Base-by-base conservation (phyloP, 2,113 vertebrate genomes). In the Onychostruthus taczanowskii region DNA sequence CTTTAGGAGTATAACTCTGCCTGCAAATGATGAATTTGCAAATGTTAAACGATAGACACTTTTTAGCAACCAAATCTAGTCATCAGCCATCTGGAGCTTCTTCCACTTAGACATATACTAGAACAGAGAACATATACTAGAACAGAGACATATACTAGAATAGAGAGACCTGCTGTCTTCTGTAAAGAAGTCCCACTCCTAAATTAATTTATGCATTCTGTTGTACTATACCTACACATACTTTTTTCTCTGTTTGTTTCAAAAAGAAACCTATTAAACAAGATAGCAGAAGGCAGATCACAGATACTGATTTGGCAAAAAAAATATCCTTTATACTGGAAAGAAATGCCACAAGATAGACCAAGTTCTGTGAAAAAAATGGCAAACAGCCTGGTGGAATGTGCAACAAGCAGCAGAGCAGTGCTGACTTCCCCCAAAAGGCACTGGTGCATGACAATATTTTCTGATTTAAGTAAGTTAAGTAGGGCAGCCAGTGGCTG, bases 1-100 rank as follows among this genome's bases (percentile, higher is more conserved):
- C 33, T 89, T 94, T 75, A 75, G 75, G 49, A 82, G 50, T 35
- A n/a, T 64, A 55, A 84, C 16, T 27, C 39, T 88, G 41, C 46
- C 82, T 87, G 31, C 64, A 90, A 95, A 86, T 73, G 41, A 35
- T 80, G 53, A 89, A 80, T 89, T 94, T 89, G 94, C 41, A 63
- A n/a, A 50, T 77, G n/a, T 76, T 69, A 93, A 79, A 88, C 69
- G 52, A 94, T 75, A 91, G 55, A 83, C 6, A 15, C 21, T n/a
- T 82, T 88, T 94, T 89, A 80, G 49, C 69, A 95, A 89, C 47
- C 77, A 93, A 93, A 94, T 95, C 79, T 92, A 95, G 81, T 93
- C 50, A 90, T 70, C 63, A 93, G 49, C 80, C 63, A 82, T 84
- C 87, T 97, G 94, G 56, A 95, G 27, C 66, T 68, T 92, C 84